Evolutionary conservation across 2,797 vertebrate species (phyloP), one percentile per base, ranked within the genome.

Genomic region (Thunnus albacares): DNA sequence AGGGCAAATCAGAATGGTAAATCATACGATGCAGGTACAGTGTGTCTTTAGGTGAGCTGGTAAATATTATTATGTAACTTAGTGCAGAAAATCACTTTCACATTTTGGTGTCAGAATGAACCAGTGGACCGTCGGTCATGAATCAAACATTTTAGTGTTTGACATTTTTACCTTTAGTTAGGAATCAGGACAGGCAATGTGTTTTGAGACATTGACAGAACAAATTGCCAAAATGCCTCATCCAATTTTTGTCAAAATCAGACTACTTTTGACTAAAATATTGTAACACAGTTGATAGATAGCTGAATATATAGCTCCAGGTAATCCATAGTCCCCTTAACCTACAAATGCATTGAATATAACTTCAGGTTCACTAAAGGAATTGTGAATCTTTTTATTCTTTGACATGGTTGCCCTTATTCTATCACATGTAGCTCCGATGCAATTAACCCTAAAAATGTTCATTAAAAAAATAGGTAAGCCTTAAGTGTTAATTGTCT

Each of bases 361-460:
- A 81, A 80, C 51, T 65, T 77, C 12, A 58, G 38, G 82, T 75
- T 83, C 62, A 75, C 75, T 85, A 84, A 52, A 77, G 59, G 68
- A 79, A 58, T 71, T 72, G 33, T 56, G 28, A 75, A 28, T 77
- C 66, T 79, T 90, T 82, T 80, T 82, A 43, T 26, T 72, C 49
- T 59, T 85, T 82, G 82, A 85, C 75, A 85, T 79, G 82, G 72
- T 84, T 93, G 89, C 87, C 92, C 89, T 92, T 92, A 89, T 91
- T 92, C 86, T 77, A 87, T 91, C 87, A 86, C 49, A 59, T 61
- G 75, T 81, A 83, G 69, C 75, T 80, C 85, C 75, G 52, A 87
- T 15, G 87, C 93, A 91, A 95, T 95, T 95, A 94, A 94, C 93
- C 93, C 90, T 77, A 71, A 83, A 72, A 86, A 72, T 84, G 69